Conservation (phyloP, 2,797 vertebrate species). For the Smutsia temminckii region DNA sequence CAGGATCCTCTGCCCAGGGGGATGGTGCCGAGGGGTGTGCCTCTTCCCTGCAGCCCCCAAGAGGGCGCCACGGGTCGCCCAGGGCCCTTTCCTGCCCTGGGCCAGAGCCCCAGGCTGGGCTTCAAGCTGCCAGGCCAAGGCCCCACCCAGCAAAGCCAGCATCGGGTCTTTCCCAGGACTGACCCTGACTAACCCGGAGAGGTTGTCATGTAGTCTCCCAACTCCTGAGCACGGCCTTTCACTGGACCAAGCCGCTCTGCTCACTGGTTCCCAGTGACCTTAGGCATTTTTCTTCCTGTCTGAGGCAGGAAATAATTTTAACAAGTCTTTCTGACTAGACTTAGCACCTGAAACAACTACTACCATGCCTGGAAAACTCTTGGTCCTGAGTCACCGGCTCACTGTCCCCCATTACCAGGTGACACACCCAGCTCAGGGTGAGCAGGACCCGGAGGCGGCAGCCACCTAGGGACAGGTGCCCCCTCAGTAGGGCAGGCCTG, state of each 20-base stretch:
- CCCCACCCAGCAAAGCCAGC: neutral
- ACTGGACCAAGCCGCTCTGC: neutral
- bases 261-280: neutral
- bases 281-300: neutral
- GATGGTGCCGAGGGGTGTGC: accelerated
- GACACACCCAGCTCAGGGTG: neutral
- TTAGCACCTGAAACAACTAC: neutral
- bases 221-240: neutral
- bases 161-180: neutral
- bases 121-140: neutral
- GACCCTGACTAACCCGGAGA: neutral
- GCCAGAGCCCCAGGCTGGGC: neutral
- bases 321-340: neutral
- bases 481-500: neutral
- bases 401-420: neutral
- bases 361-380: neutral
- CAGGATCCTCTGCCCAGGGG: neutral
- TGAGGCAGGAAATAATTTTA: neutral
- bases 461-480: neutral
- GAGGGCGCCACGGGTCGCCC: neutral
- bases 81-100: neutral
- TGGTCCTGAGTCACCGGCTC: neutral
- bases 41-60: neutral
- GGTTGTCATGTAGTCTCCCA: neutral
- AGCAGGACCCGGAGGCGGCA: neutral